Base-by-base conservation (phyloP, 2,113 vertebrate species). In the Eleginops maclovinus region DNA sequence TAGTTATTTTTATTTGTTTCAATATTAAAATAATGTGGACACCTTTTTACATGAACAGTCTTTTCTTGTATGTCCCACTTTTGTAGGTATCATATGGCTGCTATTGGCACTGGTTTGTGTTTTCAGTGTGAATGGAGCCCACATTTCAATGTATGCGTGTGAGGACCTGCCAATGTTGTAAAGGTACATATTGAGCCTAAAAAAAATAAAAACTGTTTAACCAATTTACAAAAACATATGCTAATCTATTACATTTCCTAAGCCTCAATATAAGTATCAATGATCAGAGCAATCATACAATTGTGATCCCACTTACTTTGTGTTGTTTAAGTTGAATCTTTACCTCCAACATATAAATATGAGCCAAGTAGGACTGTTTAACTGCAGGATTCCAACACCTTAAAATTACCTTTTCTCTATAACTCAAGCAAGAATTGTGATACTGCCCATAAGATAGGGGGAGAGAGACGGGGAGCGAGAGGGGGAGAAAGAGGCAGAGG, bases 391-490 rank as follows among this genome's bases (percentile, higher is more conserved):
- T 81, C 72, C 67, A 69, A 74, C 65, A 77, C 3, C 21, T 65
- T 84, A 75, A 87, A 90, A 90, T 79, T 54, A 79, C 60, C 72
- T 75, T 74, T 85, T 78, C 79, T 77, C n/a, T 70, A 51, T n/a
- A 66, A 78, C 60, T 77, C 2, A 64, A 84, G 77, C 82, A 61
- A 83, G 82, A 90, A 89, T 69, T 66, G 67, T 80, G 84, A 93
- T 84, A 87, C 86, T 76, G 60, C 72, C 65, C 59, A 62, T 72
- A 83, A 88, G 75, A 91, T 69, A 88, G 81, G 56, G 85, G n/a
- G 77, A 63, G 46, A 66, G 36, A 75, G 31, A 88, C 80, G 56
- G 85, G n/a, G 77, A 63, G 46, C 63, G 36, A 75, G 31, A 50
- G 55, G 73, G 49, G 4, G n/a, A 56, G 15, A 28, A 28, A 28